Base-by-base conservation (phyloP, 2,888 invertebrate genomes). In the Acanthosepion pharaonis region DNA sequence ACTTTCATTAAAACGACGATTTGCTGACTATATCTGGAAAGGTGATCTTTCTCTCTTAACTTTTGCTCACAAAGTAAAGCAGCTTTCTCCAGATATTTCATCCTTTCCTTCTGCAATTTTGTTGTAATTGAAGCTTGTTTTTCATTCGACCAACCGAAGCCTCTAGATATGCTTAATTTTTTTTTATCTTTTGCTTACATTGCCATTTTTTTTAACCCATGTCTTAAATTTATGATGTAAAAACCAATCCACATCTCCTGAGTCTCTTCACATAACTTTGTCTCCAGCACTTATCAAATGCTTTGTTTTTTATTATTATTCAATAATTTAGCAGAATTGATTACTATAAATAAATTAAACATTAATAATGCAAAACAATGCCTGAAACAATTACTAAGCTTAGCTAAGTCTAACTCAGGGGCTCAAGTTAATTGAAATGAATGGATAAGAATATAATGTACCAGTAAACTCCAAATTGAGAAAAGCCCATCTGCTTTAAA, bases 21-120 rank as follows among this genome's bases (percentile, higher is more conserved):
- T 93, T 93, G 93, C 93, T 25, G 93, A 93, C 93, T 93, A 93
- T 93, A 93, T 93, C 20, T 93, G 51, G 53, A 49, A 93, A 93
- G 93, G 93, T 93, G 93, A 93, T 93, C 49, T 93, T 93, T 49
- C 48, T 93, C 53, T 51, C 93, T 49, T 93, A 78, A 78, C 78
- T 78, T n/a, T 78, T 11, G 78, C 78, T 33, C 78, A 11, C 78
- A n/a, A 78, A 33, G n/a, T 78, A n/a, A 78, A 78, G 78, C 78
- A 78, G 78, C 78, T 78, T 78, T 78, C 78, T n/a, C 78, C 78
- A 78, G 78, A 33, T 78, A n/a, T 9, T 78, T n/a, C n/a, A 33
- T 78, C 78, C 78, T 78, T 78, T 78, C 78, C 78, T 78, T 33
- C 78, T n/a, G 78, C 78, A 78, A 78, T 15, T 15, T 78, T 33